Conservation (phyloP, 2,888 invertebrate genomes). For the Drosophila incognita region DNA sequence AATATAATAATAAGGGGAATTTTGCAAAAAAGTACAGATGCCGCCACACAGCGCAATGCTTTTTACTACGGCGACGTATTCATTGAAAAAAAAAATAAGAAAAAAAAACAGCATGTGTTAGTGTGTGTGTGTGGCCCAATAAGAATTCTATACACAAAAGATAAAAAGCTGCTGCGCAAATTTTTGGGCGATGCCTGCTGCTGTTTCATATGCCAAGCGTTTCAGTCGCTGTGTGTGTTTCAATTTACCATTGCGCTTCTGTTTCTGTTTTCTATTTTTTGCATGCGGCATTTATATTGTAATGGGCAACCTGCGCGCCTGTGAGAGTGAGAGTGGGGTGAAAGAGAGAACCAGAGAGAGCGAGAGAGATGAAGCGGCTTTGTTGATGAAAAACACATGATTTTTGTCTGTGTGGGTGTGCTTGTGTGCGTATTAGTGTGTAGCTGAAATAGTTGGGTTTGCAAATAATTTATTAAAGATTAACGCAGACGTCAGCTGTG, state of each 20-base stretch:
- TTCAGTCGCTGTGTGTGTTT: conserved; percentile 48
- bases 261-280: conserved; percentile 34
- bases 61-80: conserved; percentile 72
- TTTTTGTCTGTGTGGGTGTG: conserved; percentile 45
- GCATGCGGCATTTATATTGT: conserved; percentile 64
- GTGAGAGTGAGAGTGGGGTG: conserved; percentile 53
- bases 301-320: conserved; percentile 66
- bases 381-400: conserved; percentile 80
- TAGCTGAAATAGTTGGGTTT: conserved; percentile 47
- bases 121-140: conserved; percentile 32
- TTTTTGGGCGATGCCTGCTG: conserved; percentile 78
- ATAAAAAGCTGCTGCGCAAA: conserved; percentile 78
- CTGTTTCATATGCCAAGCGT: conserved; percentile 57
- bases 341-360: conserved; percentile 6
- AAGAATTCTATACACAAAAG: conserved; percentile 55
- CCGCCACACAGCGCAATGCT: conserved; percentile 67
- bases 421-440: conserved; percentile 24
- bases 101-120: conserved; percentile 3
- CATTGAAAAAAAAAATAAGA: conserved; percentile 69
- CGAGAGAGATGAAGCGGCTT: conserved; percentile 9
- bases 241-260: conserved; percentile 41
- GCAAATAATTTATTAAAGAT: conserved; percentile 45
- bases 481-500: conserved; percentile 51
- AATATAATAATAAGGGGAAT: conserved; percentile 45
- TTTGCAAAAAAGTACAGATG: conserved; percentile 76